A percentile compares a stretch with the other conserved stretches of the same genome.
Conservation (phyloP, 2,113 vertebrate genomes). For the Leiothrix lutea region DNA sequence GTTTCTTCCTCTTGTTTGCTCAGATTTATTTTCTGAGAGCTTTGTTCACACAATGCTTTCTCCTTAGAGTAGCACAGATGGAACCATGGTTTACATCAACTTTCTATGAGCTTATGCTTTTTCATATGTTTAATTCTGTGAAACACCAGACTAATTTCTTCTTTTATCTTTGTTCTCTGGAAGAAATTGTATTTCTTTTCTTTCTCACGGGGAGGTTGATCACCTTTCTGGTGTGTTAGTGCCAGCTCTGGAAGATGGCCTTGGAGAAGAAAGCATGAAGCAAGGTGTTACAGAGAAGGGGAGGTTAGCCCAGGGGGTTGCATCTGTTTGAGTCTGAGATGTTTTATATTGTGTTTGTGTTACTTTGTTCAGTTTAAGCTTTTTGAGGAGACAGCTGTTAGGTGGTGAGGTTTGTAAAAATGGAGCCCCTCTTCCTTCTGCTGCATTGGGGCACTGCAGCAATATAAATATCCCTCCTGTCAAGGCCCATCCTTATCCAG, state of each 20-base stretch:
- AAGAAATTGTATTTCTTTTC: not conserved
- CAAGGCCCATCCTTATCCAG: not conserved
- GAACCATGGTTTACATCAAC: not conserved
- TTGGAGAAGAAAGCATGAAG: not conserved
- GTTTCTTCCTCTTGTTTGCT: not conserved
- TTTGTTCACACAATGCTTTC: not conserved
- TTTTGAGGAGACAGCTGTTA: not conserved
- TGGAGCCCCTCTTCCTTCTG: not conserved
- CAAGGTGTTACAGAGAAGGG: not conserved
- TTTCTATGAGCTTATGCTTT: not conserved
- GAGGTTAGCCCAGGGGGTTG: not conserved
- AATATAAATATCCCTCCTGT: not conserved
- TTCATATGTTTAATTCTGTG: not conserved
- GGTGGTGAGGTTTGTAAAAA: not conserved
- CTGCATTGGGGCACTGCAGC: not conserved
- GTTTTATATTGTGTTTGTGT: not conserved
- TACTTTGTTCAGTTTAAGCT: accelerated
- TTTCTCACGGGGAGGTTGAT: not conserved
- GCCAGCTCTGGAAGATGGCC: not conserved
- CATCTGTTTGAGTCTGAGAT: not conserved
- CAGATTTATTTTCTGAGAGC: not conserved
- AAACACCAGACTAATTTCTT: not conserved
- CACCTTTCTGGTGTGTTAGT: not conserved
- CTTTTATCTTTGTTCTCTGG: not conserved
- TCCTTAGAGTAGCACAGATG: not conserved